Base-by-base conservation (phyloP, 2,888 invertebrate genomes). In the Ferrisia virgata region DNA sequence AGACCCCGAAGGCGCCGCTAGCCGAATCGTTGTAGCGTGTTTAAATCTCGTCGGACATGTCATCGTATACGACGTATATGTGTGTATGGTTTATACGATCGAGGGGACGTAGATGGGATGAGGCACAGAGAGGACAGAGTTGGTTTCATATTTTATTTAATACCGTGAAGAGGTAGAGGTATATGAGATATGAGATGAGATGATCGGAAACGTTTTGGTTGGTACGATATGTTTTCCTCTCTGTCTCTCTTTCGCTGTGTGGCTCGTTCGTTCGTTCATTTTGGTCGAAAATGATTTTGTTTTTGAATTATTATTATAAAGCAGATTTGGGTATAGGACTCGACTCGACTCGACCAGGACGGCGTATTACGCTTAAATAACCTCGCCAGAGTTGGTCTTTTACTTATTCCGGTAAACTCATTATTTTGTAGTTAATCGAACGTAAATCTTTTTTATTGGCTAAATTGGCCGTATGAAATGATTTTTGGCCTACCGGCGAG, bases 1-100 rank as follows among this genome's bases (percentile, higher is more conserved):
- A 83, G 40, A 76, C 13, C 25, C 13, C 72, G 83, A 72, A 83
- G 83, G 83, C 83, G 83, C 83, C 83, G 83, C 64, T 33, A 43
- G 72, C 39, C 82, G 31, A 76, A 18, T 36, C 72, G 31, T 36
- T 53, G 47, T 33, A 53, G 31, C 47, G 43, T 33, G 31, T 33
- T 22, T n/a, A 53, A 31, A 80, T 53, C 47, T 47, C 4, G 15
- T 28, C 47, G 80, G 47, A 53, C 53, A 53, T 47, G 53, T 40
- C 78, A 79, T 40, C 78, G 39, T 15, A 69, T n/a, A n/a, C n/a
- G n/a, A n/a, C n/a, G n/a, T n/a, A n/a, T n/a, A n/a, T n/a, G n/a
- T n/a, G n/a, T n/a, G 9, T 18, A 15, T 69, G 11, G 4, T 15
- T 13, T 36, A n/a, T n/a, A n/a, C n/a, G n/a, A n/a, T n/a, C 5